Base-by-base conservation (phyloP, 2,888 invertebrate genomes). In the Phengaris alcon region DNA sequence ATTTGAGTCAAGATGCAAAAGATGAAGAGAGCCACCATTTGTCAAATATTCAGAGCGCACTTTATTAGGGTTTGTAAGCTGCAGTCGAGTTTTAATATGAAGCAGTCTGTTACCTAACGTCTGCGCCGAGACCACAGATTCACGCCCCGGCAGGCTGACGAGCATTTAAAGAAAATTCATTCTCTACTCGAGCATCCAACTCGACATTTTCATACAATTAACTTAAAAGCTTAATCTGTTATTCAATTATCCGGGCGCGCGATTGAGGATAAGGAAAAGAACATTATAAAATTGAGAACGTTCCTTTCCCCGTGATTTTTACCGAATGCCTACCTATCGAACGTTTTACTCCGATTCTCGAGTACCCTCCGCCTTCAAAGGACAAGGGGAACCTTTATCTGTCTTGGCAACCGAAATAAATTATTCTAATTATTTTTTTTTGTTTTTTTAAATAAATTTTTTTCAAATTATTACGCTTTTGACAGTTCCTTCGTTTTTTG, bases 351-450 rank as follows among this genome's bases (percentile, higher is more conserved):
- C 51, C 15, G 52, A 69, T 46, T 64, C 76, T 76, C 75, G 73
- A 78, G 76, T 55, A 70, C 74, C 77, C 74, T 75, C 75, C 79
- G 77, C 74, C 72, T 12, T 48, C 69, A n/a, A 35, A 54, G 77
- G 74, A 77, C 70, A 74, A 77, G 77, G 74, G 76, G 75, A 84
- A 85, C 82, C 83, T 81, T 82, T 86, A 85, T 85, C 87, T 87
- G 81, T 82, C 82, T 84, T 52, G 70, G 68, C 75, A 68, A 84
- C 83, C 82, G 81, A 84, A 87, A 87, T 89, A 88, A 88, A 88
- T 87, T 84, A 87, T 88, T 86, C 84, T 83, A 85, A n/a, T n/a
- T n/a, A n/a, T n/a, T n/a, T n/a, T n/a, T n/a, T n/a, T n/a, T n/a
- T n/a, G n/a, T n/a, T n/a, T n/a, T n/a, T n/a, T n/a, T n/a, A n/a